Base-by-base conservation (phyloP, 2,797 vertebrate genomes). In the Cynopterus sphinx region DNA sequence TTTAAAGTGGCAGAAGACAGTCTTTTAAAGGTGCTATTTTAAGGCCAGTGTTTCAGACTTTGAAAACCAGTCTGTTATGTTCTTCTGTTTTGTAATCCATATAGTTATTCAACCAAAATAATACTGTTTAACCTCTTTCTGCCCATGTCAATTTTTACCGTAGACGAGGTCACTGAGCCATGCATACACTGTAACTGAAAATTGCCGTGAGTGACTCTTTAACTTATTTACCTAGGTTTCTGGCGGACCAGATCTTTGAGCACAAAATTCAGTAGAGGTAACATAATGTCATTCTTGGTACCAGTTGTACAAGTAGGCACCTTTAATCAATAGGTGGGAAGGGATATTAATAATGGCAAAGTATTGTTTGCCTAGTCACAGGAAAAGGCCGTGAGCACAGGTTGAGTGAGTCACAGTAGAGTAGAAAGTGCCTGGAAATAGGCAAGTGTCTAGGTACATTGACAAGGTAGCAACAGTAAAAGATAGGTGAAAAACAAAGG, bases 91-190 rank as follows among this genome's bases (percentile, higher is more conserved):
- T 92, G 51, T 95, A 79, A 97, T 77, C 92, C 78, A 92, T 28
- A 41, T 41, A 92, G 84, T 55, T 90, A 96, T 90, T 93, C 84
- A 96, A 94, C 94, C 81, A 95, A 92, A 97, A 97, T 90, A 96
- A 93, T 81, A 83, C 41, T 43, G 31, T 67, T 92, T 96, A 94
- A 94, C 95, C 70, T 96, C 55, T 90, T 82, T 94, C 61, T 70
- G 65, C 65, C 51, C n/a, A 43, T 3, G 33, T 22, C 67, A 79
- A 33, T 87, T 73, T 91, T 90, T 68, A 85, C 51, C 39, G 70
- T 41, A 91, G 59, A 53, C 49, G 28, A 86, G 67, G 55, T 95
- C 74, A 84, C 70, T 71, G 61, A 95, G n/a, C 31, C 70, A 68
- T 46, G 70, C 46, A 61, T 6, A 71, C 61, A 39, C 36, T 87